phyloP scores from a whole-genome alignment of 2,113 vertebrate species.

The Eptesicus fuscus region DNA sequence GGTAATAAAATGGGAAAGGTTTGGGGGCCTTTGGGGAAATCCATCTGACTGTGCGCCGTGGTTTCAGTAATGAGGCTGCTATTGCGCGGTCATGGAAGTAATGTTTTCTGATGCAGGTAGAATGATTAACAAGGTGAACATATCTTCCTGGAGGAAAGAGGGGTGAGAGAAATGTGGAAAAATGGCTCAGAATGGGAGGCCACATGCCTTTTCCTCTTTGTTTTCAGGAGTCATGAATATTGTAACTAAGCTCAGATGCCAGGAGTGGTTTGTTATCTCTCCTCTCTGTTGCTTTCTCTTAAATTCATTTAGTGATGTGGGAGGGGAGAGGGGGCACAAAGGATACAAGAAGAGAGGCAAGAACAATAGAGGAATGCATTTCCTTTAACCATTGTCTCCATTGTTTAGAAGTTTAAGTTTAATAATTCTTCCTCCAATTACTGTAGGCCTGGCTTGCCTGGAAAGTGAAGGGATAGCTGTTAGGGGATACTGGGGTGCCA shows the following conservation, averaged over 20 bases:
- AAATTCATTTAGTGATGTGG: not conserved
- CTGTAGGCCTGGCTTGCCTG: not conserved
- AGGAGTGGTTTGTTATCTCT: not conserved
- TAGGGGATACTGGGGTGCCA: not conserved
- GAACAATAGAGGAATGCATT: not conserved
- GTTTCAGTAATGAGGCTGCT: conserved; percentile 72
- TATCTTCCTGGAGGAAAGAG: conserved; percentile 20
- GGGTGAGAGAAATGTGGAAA: not conserved
- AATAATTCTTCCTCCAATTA: not conserved
- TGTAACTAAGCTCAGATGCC: not conserved
- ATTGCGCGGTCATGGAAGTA: conserved; percentile 54
- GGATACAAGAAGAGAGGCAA: not conserved
- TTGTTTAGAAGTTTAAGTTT: not conserved
- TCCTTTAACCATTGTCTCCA: not conserved
- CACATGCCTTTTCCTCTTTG: not conserved
- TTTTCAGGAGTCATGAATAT: not conserved
- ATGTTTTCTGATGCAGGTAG: conserved; percentile 59
- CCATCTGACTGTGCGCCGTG: conserved; percentile 60
- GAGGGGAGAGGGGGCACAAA: not conserved
- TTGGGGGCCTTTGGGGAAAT: conserved; percentile 78
- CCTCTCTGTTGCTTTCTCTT: not conserved
- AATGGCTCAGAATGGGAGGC: not conserved
- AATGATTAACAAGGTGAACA: conserved; percentile 71
- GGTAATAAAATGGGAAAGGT: conserved; percentile 76
- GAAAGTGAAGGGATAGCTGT: not conserved